Percentiles rank a stretch among this genome's conserved stretches.
Conservation (phyloP, 2,113 vertebrate genomes). For the Pleuronectes platessa region DNA sequence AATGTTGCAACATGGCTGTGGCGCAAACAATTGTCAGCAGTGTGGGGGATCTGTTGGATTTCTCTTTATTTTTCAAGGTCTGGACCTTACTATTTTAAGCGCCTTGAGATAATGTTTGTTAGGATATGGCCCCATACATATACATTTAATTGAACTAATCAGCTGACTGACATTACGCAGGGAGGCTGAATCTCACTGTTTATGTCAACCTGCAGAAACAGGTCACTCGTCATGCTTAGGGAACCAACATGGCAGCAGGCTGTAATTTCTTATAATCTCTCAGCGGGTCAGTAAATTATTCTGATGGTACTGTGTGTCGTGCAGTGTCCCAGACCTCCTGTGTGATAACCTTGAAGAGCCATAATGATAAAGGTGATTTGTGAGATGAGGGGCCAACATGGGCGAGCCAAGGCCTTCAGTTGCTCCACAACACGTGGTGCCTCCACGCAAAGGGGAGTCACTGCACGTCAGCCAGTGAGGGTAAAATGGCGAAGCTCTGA, state of each 20-base stretch:
- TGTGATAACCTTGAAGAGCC: slow-evolving; percentile 23
- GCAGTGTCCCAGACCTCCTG: background rate
- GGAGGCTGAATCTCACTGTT: background rate
- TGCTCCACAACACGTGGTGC: slow-evolving; percentile 71
- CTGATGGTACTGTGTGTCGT: slow-evolving; percentile 3
- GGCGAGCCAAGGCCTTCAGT: slow-evolving; percentile 39
- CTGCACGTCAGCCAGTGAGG: slow-evolving; percentile 71
- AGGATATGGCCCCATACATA: too few species aligned
- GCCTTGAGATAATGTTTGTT: too few species aligned
- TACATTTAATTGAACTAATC: background rate
- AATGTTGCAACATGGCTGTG: slow-evolving; percentile 11
- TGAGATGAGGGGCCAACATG: slow-evolving; percentile 22
- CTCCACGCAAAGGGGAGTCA: slow-evolving; percentile 57
- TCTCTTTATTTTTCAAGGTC: too few species aligned
- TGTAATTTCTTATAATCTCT: slow-evolving; percentile 16
- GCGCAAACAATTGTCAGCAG: background rate
- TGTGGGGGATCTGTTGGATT: too few species aligned
- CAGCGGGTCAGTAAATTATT: background rate
- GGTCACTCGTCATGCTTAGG: slow-evolving; percentile 8
- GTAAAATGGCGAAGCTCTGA: slow-evolving; percentile 79
- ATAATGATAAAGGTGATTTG: slow-evolving; percentile 37
- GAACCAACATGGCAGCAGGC: slow-evolving; percentile 45
- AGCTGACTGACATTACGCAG: background rate
- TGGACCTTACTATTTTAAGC: too few species aligned
- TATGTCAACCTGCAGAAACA: background rate